Conservation (phyloP, 2,113 vertebrate species). For the Cairina moschata region DNA sequence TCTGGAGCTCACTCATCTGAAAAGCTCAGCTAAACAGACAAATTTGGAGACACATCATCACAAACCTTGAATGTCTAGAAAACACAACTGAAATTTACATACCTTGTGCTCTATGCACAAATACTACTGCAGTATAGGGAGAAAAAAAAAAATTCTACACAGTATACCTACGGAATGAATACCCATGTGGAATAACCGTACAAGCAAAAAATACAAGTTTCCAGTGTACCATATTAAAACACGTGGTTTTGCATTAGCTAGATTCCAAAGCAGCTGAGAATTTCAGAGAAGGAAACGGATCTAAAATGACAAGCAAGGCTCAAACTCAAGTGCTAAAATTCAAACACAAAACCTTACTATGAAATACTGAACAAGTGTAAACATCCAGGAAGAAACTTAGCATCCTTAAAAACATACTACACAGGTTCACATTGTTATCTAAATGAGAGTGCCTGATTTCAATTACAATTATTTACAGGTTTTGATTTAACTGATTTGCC, state of each 20-base stretch:
- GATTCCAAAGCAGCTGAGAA: background rate
- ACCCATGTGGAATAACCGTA: background rate
- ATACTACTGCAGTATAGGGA: background rate
- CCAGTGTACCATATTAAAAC: background rate
- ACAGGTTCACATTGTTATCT: background rate
- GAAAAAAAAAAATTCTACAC: background rate
- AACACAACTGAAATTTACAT: background rate
- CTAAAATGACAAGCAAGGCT: background rate
- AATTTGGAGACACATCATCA: background rate
- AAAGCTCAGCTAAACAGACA: background rate
- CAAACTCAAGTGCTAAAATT: background rate
- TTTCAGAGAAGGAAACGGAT: background rate
- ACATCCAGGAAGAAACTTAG: background rate
- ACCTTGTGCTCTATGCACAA: background rate
- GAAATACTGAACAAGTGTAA: background rate
- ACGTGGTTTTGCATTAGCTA: background rate
- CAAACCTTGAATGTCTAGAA: background rate
- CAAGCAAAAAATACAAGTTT: accelerated
- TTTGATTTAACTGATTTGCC: background rate
- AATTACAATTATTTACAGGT: background rate
- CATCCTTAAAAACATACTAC: background rate
- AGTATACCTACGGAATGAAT: background rate
- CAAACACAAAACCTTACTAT: background rate
- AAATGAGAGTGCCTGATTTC: background rate
- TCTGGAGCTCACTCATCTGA: background rate